Conservation (phyloP, 2,797 vertebrate genomes). For the Microhierax caerulescens region DNA sequence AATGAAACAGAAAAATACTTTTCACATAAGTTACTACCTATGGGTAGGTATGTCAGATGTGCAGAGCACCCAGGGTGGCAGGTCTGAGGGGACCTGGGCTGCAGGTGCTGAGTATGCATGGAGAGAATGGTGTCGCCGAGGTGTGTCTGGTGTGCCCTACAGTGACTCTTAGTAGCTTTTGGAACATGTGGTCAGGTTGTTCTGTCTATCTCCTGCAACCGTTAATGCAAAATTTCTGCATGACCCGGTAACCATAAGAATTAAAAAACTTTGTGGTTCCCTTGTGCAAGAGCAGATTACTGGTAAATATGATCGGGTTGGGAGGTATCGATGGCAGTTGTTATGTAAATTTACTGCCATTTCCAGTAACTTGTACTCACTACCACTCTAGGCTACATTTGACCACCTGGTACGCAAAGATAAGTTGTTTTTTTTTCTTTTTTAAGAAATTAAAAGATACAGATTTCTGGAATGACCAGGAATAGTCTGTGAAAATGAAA, state of each 20-base stretch:
- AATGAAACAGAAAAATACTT: not conserved
- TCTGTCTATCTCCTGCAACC: not conserved
- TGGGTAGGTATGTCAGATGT: not conserved
- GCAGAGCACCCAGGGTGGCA: not conserved
- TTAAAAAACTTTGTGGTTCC: not conserved
- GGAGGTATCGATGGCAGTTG: not conserved
- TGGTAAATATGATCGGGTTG: not conserved
- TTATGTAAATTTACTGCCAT: not conserved
- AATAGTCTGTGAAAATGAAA: not conserved
- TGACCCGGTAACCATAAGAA: not conserved
- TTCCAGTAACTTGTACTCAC: not conserved
- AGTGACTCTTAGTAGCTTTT: not conserved
- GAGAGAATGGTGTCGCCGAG: not conserved
- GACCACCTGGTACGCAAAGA: not conserved
- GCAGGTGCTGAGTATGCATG: not conserved
- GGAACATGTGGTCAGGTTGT: not conserved
- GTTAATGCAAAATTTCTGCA: not conserved
- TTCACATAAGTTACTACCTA: accelerated
- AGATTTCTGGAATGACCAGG: not conserved
- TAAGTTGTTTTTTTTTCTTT: not conserved
- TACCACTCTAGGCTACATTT: not conserved
- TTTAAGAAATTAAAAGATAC: not conserved
- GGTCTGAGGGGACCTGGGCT: not conserved
- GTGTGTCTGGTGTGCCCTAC: not conserved
- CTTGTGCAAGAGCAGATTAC: not conserved